Conservation (phyloP, 2,113 vertebrate genomes). For the Fukomys damarensis region DNA sequence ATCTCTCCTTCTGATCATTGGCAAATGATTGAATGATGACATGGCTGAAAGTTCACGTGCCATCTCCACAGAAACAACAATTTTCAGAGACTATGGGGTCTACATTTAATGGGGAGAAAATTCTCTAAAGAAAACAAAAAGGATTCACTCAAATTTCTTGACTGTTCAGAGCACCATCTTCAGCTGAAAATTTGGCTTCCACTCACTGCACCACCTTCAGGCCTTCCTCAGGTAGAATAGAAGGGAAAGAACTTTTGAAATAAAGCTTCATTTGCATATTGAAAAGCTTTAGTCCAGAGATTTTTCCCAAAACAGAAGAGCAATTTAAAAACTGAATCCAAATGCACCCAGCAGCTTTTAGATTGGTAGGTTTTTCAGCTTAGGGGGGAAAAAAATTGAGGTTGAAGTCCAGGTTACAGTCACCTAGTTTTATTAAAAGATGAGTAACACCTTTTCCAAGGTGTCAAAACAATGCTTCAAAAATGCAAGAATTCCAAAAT, state of each 20-base stretch:
- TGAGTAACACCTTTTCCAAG: slow-evolving; percentile 15
- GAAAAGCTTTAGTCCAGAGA: slow-evolving; percentile 41
- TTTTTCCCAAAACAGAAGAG: slow-evolving; percentile 48
- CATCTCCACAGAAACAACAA: background rate
- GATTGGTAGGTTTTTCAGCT: background rate
- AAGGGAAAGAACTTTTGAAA: background rate
- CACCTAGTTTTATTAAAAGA: background rate
- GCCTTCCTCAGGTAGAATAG: background rate
- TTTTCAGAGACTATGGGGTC: background rate
- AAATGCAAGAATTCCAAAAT: slow-evolving; percentile 37
- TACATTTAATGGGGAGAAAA: background rate
- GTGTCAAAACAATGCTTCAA: slow-evolving; percentile 52
- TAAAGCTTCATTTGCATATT: slow-evolving; percentile 59
- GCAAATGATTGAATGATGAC: background rate
- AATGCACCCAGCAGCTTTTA: slow-evolving; percentile 7
- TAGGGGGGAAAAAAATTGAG: background rate
- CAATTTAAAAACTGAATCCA: slow-evolving; percentile 64
- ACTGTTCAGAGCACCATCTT: background rate
- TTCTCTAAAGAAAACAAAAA: slow-evolving; percentile 25
- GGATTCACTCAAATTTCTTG: background rate
- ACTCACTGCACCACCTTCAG: background rate
- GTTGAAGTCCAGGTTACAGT: background rate
- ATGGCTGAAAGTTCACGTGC: background rate
- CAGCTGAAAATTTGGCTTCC: background rate
- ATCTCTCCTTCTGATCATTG: background rate